These are phyloP conservation scores for Magallana gigas DNA, from an alignment of 1,140 invertebrate genomes.

Conservation along the genomic window DNA sequence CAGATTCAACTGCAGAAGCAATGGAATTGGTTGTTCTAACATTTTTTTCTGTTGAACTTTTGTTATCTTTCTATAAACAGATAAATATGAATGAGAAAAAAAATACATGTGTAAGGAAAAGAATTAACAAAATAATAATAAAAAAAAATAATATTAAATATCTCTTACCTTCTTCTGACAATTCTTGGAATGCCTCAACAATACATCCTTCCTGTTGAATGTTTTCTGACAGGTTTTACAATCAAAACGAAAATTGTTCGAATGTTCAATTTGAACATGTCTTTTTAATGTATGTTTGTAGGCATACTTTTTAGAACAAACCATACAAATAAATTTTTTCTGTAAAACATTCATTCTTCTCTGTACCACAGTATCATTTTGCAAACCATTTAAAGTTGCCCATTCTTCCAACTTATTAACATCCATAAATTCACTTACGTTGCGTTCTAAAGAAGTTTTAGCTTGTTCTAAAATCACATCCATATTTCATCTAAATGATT, in stretches of 20 bases:
- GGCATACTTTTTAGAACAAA: background rate
- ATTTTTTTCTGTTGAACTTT: no score
- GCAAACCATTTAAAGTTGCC: background rate
- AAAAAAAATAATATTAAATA: background rate
- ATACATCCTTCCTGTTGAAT: background rate
- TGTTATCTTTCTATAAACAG: no score
- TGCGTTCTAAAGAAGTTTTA: background rate
- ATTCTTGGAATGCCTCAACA: background rate
- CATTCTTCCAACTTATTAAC: background rate
- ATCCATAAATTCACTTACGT: background rate
- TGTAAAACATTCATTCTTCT: background rate
- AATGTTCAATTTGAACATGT: background rate
- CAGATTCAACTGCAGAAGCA: no score
- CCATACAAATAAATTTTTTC: background rate
- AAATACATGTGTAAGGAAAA: background rate
- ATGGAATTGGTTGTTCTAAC: no score
- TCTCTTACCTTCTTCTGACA: background rate
- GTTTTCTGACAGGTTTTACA: background rate
- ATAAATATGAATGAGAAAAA: background rate
- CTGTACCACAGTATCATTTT: background rate
- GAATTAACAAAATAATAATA: background rate
- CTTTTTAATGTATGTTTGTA: constrained; percentile 1
- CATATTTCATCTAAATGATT: background rate
- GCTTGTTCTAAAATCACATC: background rate
- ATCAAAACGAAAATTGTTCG: background rate